These are phyloP conservation scores for Callipepla californica DNA, from an alignment of 2,113 vertebrate genomes.

Conservation along the genomic window DNA sequence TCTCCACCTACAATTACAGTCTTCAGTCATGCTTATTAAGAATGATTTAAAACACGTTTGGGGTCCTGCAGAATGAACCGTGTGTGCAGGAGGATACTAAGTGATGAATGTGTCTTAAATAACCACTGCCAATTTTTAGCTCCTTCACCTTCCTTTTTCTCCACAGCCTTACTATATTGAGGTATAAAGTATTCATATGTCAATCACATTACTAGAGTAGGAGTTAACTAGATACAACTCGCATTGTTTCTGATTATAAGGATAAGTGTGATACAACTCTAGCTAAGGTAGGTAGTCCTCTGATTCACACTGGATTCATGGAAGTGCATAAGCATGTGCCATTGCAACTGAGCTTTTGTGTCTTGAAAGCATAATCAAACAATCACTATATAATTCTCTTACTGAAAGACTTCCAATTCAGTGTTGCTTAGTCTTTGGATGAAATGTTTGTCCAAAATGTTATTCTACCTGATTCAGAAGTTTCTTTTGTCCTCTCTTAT, in stretches of 20 bases:
- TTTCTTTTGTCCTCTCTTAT: neutral
- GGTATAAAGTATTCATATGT: slow-evolving; percentile 41
- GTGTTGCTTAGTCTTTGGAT: neutral
- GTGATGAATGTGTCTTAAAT: slow-evolving; percentile 28
- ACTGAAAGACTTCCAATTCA: neutral
- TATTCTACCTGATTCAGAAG: neutral
- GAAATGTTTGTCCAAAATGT: neutral
- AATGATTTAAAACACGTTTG: neutral
- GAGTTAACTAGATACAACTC: slow-evolving; percentile 16
- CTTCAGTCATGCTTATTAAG: neutral
- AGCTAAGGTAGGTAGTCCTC: neutral
- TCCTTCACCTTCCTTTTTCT: slow-evolving; percentile 24
- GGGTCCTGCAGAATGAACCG: neutral
- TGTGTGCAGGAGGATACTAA: neutral
- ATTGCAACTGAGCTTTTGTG: neutral
- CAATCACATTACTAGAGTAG: neutral
- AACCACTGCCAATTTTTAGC: slow-evolving; percentile 49
- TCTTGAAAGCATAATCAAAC: neutral
- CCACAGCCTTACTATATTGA: slow-evolving; percentile 47
- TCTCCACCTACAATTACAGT: neutral
- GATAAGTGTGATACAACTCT: neutral
- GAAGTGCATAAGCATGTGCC: neutral
- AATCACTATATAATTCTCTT: neutral
- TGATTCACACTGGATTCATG: neutral
- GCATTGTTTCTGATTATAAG: neutral